Percentiles rank a stretch among this genome's conserved stretches.
These are phyloP conservation scores for Rhingia rostrata DNA, from an alignment of 2,888 invertebrate species.

Conservation along the genomic window DNA sequence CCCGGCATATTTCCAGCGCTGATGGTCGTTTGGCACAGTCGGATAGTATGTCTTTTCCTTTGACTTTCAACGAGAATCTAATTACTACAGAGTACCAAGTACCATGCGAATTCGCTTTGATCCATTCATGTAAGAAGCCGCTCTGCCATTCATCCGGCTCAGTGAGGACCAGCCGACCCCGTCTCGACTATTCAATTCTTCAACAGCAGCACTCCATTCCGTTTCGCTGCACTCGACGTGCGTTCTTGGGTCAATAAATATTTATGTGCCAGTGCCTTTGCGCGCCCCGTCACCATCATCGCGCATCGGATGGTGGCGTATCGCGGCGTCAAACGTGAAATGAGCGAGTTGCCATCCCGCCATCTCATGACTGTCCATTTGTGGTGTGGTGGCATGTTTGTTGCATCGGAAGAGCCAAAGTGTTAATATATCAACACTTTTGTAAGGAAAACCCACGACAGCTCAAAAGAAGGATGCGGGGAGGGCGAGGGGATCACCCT, in stretches of 20 bases:
- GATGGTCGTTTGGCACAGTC: slow-evolving; percentile 14
- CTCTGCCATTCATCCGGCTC: slow-evolving; percentile 41
- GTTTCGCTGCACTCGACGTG: slow-evolving; percentile 15
- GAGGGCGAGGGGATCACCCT: not conserved
- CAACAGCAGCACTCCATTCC: slow-evolving; percentile 27
- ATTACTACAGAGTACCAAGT: slow-evolving; percentile 55
- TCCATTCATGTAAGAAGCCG: slow-evolving; percentile 63
- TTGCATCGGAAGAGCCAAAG: slow-evolving; percentile 71
- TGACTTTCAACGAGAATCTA: slow-evolving; percentile 72
- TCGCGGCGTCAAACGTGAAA: slow-evolving; percentile 61
- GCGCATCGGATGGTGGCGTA: not conserved
- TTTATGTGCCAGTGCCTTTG: slow-evolving; percentile 60
- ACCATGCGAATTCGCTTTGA: slow-evolving; percentile 63
- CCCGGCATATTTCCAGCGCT: slow-evolving; percentile 7
- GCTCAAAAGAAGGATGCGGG: not conserved
- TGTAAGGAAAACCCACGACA: slow-evolving; percentile 57
- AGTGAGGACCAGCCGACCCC: not conserved
- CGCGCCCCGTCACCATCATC: slow-evolving; percentile 57
- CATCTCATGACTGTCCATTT: slow-evolving; percentile 44
- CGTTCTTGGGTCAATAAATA: slow-evolving; percentile 71
- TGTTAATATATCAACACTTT: slow-evolving; percentile 74
- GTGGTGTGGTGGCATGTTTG: slow-evolving; percentile 67
- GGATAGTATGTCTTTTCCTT: slow-evolving; percentile 48
- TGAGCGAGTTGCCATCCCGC: slow-evolving; percentile 39
- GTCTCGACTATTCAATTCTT: slow-evolving; percentile 46